phyloP scores from a whole-genome alignment of 2,888 invertebrate species.

The Caenorhabditis uteleia region DNA sequence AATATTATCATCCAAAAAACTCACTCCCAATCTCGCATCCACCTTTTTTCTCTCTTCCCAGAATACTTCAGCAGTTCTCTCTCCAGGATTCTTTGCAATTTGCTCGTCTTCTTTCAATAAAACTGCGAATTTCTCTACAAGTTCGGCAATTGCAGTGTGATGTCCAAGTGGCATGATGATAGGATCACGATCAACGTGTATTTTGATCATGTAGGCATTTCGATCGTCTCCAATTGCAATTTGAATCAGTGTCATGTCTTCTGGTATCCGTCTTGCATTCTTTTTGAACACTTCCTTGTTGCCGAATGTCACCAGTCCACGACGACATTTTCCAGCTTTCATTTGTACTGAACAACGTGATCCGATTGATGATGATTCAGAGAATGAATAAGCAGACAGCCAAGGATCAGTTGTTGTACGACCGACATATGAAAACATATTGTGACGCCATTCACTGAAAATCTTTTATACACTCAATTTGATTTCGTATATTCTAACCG shows the following conservation, averaged over 20 bases:
- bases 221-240: conserved; percentile 28
- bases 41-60: conserved; percentile 25
- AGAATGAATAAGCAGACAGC: conserved; percentile 33
- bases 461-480: not conserved
- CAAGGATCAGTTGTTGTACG: conserved; percentile 25
- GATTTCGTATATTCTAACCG: conserved; percentile 3
- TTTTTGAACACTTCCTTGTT: conserved; percentile 9
- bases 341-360: conserved; percentile 23
- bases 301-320: conserved; percentile 20
- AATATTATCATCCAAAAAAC: too few relatives aligned
- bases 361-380: conserved; percentile 42
- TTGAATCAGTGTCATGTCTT: conserved; percentile 38
- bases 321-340: conserved; percentile 13
- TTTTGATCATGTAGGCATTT: conserved; percentile 24
- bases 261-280: conserved; percentile 15
- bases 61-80: conserved; percentile 21
- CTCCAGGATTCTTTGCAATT: conserved; percentile 26
- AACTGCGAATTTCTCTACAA: conserved; percentile 26
- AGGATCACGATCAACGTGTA: conserved; percentile 30
- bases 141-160: conserved; percentile 10
- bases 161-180: conserved; percentile 43
- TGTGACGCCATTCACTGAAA: conserved; percentile 40
- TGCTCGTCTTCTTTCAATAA: conserved; percentile 25
- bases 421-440: conserved; percentile 35
- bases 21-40: conserved; percentile 14